These are phyloP conservation scores for Tethya wilhelma DNA, from an alignment of 37 sponge, comb jelly and placozoan species.

Conservation along the genomic window DNA sequence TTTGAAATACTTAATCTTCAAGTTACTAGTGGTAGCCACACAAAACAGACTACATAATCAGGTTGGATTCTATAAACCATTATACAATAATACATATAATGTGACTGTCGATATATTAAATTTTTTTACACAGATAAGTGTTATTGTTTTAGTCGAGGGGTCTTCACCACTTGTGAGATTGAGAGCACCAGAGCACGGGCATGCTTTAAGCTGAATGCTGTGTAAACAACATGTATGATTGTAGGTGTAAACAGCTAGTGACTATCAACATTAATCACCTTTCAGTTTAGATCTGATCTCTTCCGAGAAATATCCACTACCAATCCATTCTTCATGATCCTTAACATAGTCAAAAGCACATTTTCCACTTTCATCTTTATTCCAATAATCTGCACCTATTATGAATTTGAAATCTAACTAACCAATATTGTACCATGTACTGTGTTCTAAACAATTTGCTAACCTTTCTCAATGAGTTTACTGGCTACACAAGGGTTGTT, in stretches of 20 bases:
- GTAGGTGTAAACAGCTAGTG: not conserved
- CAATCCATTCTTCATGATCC: conserved; percentile 84
- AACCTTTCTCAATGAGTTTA: conserved; percentile 64
- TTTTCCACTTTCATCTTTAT: conserved; percentile 30
- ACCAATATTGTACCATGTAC: not conserved
- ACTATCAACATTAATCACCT: conserved; percentile 15
- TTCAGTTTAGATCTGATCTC: conserved; percentile 36
- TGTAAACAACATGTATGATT: not conserved
- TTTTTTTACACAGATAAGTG: no score
- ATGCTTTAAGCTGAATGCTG: conserved; percentile 62
- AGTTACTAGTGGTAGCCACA: no score
- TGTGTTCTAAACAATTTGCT: not conserved
- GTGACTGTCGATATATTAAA: no score
- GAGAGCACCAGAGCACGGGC: conserved; percentile 40
- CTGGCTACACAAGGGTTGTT: conserved; percentile 77
- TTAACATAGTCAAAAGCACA: conserved; percentile 72
- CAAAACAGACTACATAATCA: no score
- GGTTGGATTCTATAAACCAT: no score
- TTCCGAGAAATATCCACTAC: conserved; percentile 67
- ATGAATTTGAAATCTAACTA: not conserved
- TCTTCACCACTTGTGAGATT: conserved; percentile 19
- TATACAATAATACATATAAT: no score
- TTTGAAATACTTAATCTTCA: no score
- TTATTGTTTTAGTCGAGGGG: no score
- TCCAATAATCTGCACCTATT: conserved; percentile 38